phyloP scores from a whole-genome alignment of 2,797 vertebrate genomes.

The Phoxinus dragarum region DNA sequence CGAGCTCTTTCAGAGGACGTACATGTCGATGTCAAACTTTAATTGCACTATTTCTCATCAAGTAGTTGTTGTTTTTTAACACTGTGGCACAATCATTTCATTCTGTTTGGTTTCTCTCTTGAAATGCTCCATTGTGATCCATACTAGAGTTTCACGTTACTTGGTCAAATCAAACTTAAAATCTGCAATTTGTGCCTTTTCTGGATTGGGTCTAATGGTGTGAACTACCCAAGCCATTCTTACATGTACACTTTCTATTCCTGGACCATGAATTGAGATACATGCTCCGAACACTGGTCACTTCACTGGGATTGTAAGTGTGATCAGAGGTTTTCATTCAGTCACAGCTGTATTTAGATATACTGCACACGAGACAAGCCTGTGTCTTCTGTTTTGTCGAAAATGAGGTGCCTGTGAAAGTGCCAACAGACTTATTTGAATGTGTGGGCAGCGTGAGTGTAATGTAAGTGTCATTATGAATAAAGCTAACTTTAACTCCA shows the following conservation, averaged over 20 bases:
- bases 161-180: background rate
- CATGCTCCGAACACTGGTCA: background rate
- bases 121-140: background rate
- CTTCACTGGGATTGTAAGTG: background rate
- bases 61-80: slow-evolving; percentile 7
- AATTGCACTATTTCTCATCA: slow-evolving; percentile 36
- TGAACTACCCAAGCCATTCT: background rate
- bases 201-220: slow-evolving; percentile 5
- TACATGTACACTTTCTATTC: slow-evolving; percentile 7
- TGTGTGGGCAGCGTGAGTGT: slow-evolving; percentile 52
- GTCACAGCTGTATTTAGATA: background rate
- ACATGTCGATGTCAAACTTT: background rate
- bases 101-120: background rate
- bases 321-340: background rate
- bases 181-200: slow-evolving; percentile 38
- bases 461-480: slow-evolving; percentile 54
- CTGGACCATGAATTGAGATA: background rate
- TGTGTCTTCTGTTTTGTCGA: slow-evolving; percentile 6
- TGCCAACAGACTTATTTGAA: slow-evolving; percentile 64
- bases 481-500: slow-evolving; percentile 58
- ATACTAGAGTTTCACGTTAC: background rate
- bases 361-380: background rate
- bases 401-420: slow-evolving; percentile 52
- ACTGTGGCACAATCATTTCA: slow-evolving; percentile 12
- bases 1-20: background rate